Evolutionary conservation across 2,888 invertebrate genomes (phyloP).

Genomic region (Ectropis crepuscularia): DNA sequence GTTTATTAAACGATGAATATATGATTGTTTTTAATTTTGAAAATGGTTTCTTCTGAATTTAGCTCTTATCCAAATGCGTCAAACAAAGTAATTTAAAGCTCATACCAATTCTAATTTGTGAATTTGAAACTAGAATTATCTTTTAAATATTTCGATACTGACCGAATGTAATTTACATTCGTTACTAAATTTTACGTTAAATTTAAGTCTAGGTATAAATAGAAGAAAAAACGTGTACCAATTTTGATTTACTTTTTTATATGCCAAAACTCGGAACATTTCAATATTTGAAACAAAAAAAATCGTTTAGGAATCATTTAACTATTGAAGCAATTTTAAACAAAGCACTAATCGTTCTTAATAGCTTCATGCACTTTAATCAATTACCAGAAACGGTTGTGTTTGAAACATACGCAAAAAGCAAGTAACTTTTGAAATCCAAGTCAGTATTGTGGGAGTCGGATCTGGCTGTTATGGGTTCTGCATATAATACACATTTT

Average conservation of each 20-base stretch:
- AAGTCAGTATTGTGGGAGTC: not conserved
- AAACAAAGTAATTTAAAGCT: too few relatives aligned
- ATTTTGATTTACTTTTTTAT: not conserved
- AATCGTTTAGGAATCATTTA: constrained; percentile 2
- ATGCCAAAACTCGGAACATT: not conserved
- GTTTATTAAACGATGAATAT: too few relatives aligned
- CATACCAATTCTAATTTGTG: too few relatives aligned
- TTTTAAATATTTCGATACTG: too few relatives aligned
- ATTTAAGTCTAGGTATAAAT: too few relatives aligned
- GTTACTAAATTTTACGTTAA: too few relatives aligned
- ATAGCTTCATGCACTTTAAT: constrained; percentile 20
- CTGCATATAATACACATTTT: not conserved
- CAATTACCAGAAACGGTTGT: constrained; percentile 29
- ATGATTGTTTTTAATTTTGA: too few relatives aligned
- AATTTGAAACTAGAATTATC: too few relatives aligned
- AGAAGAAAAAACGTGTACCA: not conserved
- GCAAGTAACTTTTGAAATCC: constrained; percentile 3
- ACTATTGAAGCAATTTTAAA: constrained; percentile 7
- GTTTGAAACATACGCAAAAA: constrained; percentile 29
- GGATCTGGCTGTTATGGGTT: not conserved
- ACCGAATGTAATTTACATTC: too few relatives aligned
- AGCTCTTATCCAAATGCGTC: too few relatives aligned
- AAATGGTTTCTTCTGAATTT: too few relatives aligned
- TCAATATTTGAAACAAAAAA: not conserved
- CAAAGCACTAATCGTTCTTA: constrained; percentile 8